Percentiles rank a stretch among this genome's conserved stretches.
Evolutionary conservation across 2,888 invertebrate species (phyloP).

Genomic region (Drosophila anceps): DNA sequence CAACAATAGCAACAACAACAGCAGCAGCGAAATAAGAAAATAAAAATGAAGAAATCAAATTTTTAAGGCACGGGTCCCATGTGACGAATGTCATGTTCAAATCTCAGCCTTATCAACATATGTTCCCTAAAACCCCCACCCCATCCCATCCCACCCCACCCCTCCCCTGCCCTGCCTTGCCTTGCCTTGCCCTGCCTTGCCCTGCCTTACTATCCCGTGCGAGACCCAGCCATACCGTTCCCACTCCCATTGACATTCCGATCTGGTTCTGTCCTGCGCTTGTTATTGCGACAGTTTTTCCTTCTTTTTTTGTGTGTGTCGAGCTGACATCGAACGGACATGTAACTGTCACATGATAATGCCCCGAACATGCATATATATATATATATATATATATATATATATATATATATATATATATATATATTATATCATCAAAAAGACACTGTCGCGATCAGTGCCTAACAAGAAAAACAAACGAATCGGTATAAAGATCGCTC

Average conservation of each 20-base stretch:
- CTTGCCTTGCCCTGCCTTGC: neutral
- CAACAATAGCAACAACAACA: conserved; percentile 10
- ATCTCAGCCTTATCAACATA: conserved; percentile 32
- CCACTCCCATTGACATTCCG: conserved; percentile 1
- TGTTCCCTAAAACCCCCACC: conserved; percentile 6
- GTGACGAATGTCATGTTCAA: conserved; percentile 42
- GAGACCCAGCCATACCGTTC: neutral
- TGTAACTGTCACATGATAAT: conserved; percentile 48
- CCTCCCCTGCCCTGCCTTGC: neutral
- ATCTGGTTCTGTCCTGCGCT: conserved; percentile 45
- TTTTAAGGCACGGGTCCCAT: conserved; percentile 31
- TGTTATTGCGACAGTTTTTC: conserved; percentile 32
- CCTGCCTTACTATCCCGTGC: neutral
- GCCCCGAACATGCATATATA: neutral
- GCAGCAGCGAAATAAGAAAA: neutral
- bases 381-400: no score
- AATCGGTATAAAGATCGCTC: neutral
- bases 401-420: no score
- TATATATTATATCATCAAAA: neutral
- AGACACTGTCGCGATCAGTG: conserved; percentile 8
- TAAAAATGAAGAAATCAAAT: conserved; percentile 7
- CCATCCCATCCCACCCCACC: neutral
- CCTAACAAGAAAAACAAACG: conserved; percentile 4
- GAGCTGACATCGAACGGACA: conserved; percentile 31
- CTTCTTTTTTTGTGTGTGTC: conserved; percentile 15